These are phyloP conservation scores for Chamaetylas fuelleborni DNA, from an alignment of 2,113 vertebrate species.

Conservation along the genomic window DNA sequence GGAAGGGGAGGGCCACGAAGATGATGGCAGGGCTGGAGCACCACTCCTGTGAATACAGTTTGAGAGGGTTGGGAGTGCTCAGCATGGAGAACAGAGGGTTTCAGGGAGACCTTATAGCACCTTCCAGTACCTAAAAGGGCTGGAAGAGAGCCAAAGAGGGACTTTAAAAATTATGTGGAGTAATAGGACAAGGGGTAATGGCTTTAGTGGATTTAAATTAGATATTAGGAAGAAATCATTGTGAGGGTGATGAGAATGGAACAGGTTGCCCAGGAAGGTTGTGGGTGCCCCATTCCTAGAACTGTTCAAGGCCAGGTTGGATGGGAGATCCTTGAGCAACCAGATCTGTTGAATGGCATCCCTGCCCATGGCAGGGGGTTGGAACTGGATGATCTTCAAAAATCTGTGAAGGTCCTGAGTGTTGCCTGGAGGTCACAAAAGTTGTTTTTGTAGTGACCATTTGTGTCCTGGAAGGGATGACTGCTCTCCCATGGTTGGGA, in stretches of 20 bases:
- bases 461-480: background rate
- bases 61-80: background rate
- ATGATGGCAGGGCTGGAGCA: background rate
- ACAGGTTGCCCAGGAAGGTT: background rate
- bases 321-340: background rate
- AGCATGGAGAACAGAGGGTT: background rate
- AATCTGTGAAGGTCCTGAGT: background rate
- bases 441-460: background rate
- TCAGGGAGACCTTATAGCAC: background rate
- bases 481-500: background rate
- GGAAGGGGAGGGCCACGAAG: background rate
- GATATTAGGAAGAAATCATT: background rate
- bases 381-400: background rate
- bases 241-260: background rate
- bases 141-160: background rate
- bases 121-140: background rate
- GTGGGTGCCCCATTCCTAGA: background rate
- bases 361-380: background rate
- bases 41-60: background rate
- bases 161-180: rapidly evolving
- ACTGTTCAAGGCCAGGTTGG: background rate
- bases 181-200: background rate
- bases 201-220: background rate
- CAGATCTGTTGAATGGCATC: background rate
- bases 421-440: background rate